Base-by-base conservation (phyloP, 53 echinoderm and acorn worm species). In the Echinometra lucunter region DNA sequence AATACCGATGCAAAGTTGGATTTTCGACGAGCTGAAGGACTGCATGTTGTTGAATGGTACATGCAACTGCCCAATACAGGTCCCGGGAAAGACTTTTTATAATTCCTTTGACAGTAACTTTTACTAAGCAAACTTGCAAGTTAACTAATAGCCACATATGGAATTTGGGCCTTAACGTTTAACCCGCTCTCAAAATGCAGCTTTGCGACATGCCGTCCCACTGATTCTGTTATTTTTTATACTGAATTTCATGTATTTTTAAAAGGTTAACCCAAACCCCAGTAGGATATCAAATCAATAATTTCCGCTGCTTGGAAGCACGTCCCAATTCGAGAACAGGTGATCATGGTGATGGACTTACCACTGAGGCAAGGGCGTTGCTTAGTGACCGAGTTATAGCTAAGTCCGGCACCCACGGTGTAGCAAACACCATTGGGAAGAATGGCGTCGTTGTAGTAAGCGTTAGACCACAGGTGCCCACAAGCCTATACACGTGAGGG, bases 371-470 rank as follows among this genome's bases (percentile, higher is more conserved):
- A 99, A 28, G 99, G 99, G 93, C 98, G 96, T 35, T 93, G 90
- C 80, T 97, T 98, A 49, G 82, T 66, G 53, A 99, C 95, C 66
- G 97, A 95, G 92, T 93, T 93, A 95, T 95, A 97, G 56, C 95
- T 95, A 45, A 99, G 95, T 34, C 85, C 95, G 45, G 96, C 87
- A 94, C 90, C 95, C 93, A 97, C 80, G 19, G 95, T 94, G 94
- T 99, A 99, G 94, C 99, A 99, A 53, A 96, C 99, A 28, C 99
- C 99, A 91, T 99, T 99, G 37, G 99, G 99, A 11, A 99, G 94
- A 66, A 99, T 96, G 91, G 98, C 97, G 92, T 98, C 97, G 40
- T 95, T 95, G 94, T 99, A 99, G 94, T 94, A 97, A 69, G 93
- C 93, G 94, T 99, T 99, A 80, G 99, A 96, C 99, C 99, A 98